Conservation (phyloP, 2,113 vertebrate genomes). For the Sebastes fasciatus region DNA sequence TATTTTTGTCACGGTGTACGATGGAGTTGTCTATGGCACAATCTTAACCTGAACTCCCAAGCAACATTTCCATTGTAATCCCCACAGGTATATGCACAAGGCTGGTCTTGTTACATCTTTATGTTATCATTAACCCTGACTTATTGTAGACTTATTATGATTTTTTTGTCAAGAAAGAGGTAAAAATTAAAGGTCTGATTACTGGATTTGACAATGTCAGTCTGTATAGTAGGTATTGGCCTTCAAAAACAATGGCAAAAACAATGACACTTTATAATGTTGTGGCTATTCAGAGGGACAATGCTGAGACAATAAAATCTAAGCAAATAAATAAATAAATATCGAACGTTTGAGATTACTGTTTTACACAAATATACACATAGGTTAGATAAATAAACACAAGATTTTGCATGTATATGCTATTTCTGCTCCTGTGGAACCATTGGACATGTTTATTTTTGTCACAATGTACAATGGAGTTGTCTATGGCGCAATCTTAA, state of each 20-base stretch:
- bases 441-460: neutral
- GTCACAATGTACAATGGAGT: neutral
- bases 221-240: neutral
- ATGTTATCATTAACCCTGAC: neutral
- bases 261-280: neutral
- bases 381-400: neutral
- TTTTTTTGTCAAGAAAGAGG: neutral
- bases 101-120: neutral
- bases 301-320: neutral
- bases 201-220: neutral
- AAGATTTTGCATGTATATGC: neutral
- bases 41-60: neutral
- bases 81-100: neutral
- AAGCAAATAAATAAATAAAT: neutral
- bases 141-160: neutral
- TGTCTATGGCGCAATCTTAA: neutral
- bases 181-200: neutral
- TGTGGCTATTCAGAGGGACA: neutral
- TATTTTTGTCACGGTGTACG: neutral
- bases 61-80: neutral
- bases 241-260: neutral
- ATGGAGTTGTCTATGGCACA: neutral
- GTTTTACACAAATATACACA: no score
- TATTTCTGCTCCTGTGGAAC: constrained; percentile 56
- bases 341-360: no score